Conservation (phyloP, 2,888 invertebrate species). For the Trichogramma dendrolimi region DNA sequence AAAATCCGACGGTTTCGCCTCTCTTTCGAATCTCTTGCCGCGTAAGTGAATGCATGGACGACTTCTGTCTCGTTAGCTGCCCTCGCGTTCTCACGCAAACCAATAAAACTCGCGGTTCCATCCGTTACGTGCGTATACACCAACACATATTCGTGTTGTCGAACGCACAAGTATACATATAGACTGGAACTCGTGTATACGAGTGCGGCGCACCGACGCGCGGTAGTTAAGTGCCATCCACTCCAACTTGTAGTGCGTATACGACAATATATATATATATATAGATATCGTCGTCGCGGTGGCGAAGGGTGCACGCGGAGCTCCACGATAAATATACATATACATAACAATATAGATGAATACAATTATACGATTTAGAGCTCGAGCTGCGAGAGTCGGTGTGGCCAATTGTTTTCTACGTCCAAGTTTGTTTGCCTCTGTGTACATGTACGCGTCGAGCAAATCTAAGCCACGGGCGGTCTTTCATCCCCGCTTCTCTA, state of each 20-base stretch:
- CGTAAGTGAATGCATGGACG: no score
- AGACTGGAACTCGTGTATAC: no score
- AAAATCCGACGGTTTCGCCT: no score
- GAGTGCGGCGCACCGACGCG: background rate
- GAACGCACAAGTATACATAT: background rate
- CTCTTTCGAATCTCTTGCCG: no score
- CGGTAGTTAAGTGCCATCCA: constrained; percentile 20
- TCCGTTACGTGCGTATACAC: background rate
- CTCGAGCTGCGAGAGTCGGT: background rate
- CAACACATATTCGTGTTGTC: background rate
- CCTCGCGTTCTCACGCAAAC: constrained; percentile 21
- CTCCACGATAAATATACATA: no score
- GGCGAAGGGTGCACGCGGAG: background rate
- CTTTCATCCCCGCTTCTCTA: constrained; percentile 4
- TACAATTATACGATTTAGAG: background rate
- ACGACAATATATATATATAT: no score
- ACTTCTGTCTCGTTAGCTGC: background rate
- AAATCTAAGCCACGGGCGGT: constrained; percentile 30
- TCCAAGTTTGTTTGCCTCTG: background rate
- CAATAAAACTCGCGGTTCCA: constrained; percentile 6
- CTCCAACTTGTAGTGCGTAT: constrained; percentile 10
- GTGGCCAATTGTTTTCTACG: no score
- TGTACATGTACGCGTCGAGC: constrained; percentile 16
- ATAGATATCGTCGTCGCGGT: background rate
- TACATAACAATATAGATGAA: background rate